Base-by-base conservation (phyloP, 2,888 invertebrate species). In the Papilio elwesi region DNA sequence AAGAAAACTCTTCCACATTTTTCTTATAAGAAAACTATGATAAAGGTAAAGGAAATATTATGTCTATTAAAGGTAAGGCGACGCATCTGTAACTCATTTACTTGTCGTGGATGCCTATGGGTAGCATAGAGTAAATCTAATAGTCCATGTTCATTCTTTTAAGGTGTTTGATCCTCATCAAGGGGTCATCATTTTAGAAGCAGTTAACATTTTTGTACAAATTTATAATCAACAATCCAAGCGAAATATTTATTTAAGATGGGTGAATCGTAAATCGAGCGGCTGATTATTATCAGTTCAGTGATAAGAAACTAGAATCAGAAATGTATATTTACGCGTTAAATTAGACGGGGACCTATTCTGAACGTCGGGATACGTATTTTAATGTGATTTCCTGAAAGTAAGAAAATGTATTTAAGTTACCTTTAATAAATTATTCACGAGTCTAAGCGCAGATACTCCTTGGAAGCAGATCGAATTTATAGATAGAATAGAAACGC, bases 351-450 rank as follows among this genome's bases (percentile, higher is more conserved):
- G 12, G 9, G 43, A 5, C 53, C 11, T 55, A 26, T 26, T 59
- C n/a, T 4, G 16, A 13, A 55, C 10, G 15, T 12, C 6, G 43
- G 7, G 59, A 59, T 59, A 59, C 38, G 36, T 59, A 59, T 2
- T 59, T 59, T 38, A 59, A 59, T 38, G 38, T 59, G 43, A 43
- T 57, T 49, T 59, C 49, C 49, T 68, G 49, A 68, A 49, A 59
- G 59, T 36, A 26, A 48, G 26, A 59, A 59, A 57, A 57, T 68
- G 47, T 57, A 55, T 16, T 47, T 48, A 43, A 48, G 51, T 49
- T n/a, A 55, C 15, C 59, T 7, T 51, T 15, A 59, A 68, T 68
- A 49, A 15, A 59, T 68, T 68, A 68, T 68, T 68, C 68, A 68
- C 51, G 68, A 68, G 7, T 57, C 26, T 48, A 59, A 49, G 57